These are phyloP conservation scores for Microcebus tavaratra DNA, from an alignment of 2,113 vertebrate genomes.

Conservation along the genomic window DNA sequence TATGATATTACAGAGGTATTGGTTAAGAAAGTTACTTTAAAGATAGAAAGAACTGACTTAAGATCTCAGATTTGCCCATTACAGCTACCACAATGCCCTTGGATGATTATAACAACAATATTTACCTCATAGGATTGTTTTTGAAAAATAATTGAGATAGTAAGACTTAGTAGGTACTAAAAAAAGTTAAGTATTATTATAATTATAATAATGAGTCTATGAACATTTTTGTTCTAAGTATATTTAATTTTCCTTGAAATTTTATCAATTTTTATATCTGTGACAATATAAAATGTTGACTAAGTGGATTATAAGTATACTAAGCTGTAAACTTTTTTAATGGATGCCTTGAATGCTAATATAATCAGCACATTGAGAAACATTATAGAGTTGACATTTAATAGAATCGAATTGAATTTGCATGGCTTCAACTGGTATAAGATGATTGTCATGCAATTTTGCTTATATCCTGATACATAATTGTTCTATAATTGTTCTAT, in stretches of 20 bases:
- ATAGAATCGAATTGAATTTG: conserved; percentile 44
- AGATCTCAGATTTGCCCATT: not conserved
- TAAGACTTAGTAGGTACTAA: not conserved
- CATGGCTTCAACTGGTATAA: not conserved
- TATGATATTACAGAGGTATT: not conserved
- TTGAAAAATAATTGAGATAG: not conserved
- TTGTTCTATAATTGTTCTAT: conserved; percentile 47
- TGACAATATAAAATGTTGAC: not conserved
- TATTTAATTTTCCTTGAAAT: conserved; percentile 26
- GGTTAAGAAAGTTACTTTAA: not conserved
- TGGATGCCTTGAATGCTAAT: not conserved
- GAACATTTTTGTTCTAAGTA: not conserved
- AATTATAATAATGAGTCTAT: not conserved
- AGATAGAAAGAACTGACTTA: not conserved
- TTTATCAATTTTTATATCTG: not conserved
- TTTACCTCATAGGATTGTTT: not conserved
- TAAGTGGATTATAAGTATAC: not conserved
- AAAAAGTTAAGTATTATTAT: not conserved
- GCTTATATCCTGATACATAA: conserved; percentile 3
- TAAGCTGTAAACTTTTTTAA: not conserved
- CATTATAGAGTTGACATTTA: conserved; percentile 38
- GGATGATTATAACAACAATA: not conserved
- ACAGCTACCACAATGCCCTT: not conserved
- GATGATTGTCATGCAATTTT: not conserved
- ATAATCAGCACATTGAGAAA: conserved; percentile 20